Evolutionary conservation across 2,113 vertebrate genomes (phyloP).

Genomic region (Jacana jacana): DNA sequence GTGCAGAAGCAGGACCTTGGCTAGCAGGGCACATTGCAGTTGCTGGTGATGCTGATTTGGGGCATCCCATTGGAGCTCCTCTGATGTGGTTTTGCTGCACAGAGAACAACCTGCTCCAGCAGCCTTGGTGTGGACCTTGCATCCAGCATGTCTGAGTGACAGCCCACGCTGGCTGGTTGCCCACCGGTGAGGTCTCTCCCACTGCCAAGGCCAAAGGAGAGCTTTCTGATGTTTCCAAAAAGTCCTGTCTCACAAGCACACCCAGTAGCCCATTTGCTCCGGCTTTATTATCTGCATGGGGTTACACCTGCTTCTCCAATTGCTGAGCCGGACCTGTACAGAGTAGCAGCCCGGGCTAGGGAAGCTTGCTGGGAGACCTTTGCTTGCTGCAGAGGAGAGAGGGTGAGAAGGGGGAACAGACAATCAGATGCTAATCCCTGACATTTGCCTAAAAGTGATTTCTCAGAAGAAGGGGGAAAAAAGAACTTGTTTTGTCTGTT

Average conservation of each 20-base stretch:
- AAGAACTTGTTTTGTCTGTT: not conserved
- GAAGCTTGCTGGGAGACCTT: not conserved
- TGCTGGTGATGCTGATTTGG: not conserved
- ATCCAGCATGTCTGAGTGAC: rapidly evolving
- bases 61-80: rapidly evolving
- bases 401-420: not conserved
- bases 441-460: not conserved
- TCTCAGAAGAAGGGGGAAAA: not conserved
- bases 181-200: not conserved
- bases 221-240: not conserved
- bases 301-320: not conserved
- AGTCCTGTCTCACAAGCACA: not conserved
- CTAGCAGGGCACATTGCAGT: not conserved
- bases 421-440: not conserved
- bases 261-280: not conserved
- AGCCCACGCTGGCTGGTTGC: not conserved
- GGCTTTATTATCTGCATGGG: not conserved
- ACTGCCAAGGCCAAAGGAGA: not conserved
- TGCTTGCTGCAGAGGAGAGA: not conserved
- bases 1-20: not conserved
- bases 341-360: not conserved
- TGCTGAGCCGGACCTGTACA: not conserved
- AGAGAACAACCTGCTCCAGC: not conserved
- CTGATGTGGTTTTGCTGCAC: not conserved
- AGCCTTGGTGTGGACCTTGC: rapidly evolving